Evolutionary conservation across 2,888 invertebrate species (phyloP).

Genomic region (Pyrochroa serraticornis): DNA sequence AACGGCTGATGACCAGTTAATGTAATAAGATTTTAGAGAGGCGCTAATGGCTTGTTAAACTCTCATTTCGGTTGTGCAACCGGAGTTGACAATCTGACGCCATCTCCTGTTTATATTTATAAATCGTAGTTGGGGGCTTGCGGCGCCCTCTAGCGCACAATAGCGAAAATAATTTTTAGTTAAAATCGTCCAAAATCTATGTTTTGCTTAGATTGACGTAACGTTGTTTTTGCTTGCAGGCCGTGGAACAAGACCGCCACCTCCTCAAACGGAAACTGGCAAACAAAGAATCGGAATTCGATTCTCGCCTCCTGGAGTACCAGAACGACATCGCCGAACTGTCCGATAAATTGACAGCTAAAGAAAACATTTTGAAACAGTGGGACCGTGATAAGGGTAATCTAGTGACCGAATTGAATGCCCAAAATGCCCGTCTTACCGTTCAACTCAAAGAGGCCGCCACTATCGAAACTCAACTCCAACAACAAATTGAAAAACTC

Average conservation of each 20-base stretch:
- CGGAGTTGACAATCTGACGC: too few species aligned
- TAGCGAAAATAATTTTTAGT: too few species aligned
- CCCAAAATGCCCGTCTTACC: conserved; percentile 82
- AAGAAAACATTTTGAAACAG: conserved; percentile 66
- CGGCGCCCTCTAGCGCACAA: too few species aligned
- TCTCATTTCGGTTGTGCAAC: too few species aligned
- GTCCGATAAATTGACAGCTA: conserved; percentile 74
- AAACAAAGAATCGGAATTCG: conserved; percentile 86
- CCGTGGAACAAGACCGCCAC: conserved; percentile 92
- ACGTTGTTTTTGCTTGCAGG: conserved; percentile 63
- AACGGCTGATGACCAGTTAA: too few species aligned
- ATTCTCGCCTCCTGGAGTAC: conserved; percentile 83
- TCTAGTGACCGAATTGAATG: conserved; percentile 80
- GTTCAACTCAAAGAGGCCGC: conserved; percentile 85
- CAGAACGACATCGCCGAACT: conserved; percentile 87
- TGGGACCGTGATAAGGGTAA: conserved; percentile 81
- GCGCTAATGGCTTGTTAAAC: too few species aligned
- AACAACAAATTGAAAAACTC: conserved; percentile 79
- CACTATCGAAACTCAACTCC: conserved; percentile 78
- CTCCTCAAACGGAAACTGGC: conserved; percentile 83
- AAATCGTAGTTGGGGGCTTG: too few species aligned
- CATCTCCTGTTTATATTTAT: too few species aligned
- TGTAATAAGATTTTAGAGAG: too few species aligned
- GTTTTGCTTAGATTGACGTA: too few species aligned
- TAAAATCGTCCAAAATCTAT: too few species aligned